Evolutionary conservation across 2,113 vertebrate species (phyloP), one percentile per base, ranked within the genome.

Genomic region (Eptesicus fuscus): DNA sequence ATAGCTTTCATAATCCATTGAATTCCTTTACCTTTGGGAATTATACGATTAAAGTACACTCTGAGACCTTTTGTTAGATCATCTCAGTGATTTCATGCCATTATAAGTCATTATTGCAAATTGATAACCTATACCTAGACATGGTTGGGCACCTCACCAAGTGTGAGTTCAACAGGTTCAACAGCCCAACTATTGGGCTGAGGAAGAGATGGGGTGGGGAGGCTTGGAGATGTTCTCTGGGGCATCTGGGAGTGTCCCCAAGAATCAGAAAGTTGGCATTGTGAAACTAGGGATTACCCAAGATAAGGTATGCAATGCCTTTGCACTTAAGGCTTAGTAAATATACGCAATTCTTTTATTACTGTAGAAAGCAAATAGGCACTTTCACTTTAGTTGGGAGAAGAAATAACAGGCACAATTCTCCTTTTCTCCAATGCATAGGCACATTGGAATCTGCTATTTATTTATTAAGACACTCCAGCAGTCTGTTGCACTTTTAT

Each of bases 211-310:
- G 32, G 59, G 11, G 7, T 59, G 14, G 47, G 28, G 47, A 92
- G 53, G 32, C 40, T 79, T 83, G 86, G 63, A 90, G 88, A 73
- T 96, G 92, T 93, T 96, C 79, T 69, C 84, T 95, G 35, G 61
- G 53, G 65, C 76, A 96, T 40, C 42, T 86, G 8, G 73, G 92
- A 88, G 84, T 94, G 51, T 93, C 77, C 82, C 73, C 78, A 93
- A 63, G 88, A 95, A 79, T 40, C 35, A 82, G 90, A 96, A 86
- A 86, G 12, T 85, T 92, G 63, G 73, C 42, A 76, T 59, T 84
- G 71, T 94, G 61, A 95, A 93, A 88, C 42, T 78, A 78, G 84
- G 77, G 77, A 85, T 95, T 83, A 83, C 91, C 76, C 67, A 12
- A 94, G 88, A 59, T 67, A 84, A 92, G 23, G 25, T 35, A n/a